Evolutionary conservation across 2,888 invertebrate species (phyloP).

Genomic region (Limulus polyphemus): DNA sequence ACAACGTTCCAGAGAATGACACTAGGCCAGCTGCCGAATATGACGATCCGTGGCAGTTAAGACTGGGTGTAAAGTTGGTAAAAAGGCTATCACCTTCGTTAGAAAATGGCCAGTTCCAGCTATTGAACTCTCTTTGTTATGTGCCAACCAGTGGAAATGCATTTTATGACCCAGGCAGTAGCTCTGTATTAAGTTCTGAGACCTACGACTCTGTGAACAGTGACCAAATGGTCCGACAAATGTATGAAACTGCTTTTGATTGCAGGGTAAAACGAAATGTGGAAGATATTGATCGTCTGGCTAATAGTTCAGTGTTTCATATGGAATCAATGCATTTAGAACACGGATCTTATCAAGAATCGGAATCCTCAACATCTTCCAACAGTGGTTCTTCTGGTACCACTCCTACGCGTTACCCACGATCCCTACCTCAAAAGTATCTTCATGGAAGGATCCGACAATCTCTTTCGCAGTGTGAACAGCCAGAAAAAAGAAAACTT

Average conservation of each 20-base stretch:
- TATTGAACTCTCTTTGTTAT: no score
- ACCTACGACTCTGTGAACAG: neutral
- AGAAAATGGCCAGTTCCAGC: no score
- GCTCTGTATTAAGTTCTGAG: neutral
- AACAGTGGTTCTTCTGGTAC: conserved; percentile 17
- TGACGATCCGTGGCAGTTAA: conserved; percentile 23
- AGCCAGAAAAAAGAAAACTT: no score
- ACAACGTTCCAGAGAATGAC: conserved; percentile 15
- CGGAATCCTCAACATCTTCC: neutral
- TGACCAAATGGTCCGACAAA: conserved; percentile 42
- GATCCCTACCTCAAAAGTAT: no score
- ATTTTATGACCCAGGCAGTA: no score
- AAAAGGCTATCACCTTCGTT: conserved; percentile 12
- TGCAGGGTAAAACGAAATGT: conserved; percentile 68
- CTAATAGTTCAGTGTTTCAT: conserved; percentile 59
- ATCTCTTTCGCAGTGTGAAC: no score
- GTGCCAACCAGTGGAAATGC: no score
- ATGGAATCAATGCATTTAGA: neutral
- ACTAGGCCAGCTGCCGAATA: conserved; percentile 20
- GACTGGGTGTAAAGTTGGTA: conserved; percentile 9
- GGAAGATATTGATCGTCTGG: conserved; percentile 50
- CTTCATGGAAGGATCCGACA: no score
- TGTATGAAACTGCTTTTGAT: conserved; percentile 82
- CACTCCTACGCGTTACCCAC: conserved; percentile 16
- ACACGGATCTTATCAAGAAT: no score